Base-by-base conservation (phyloP, 1,140 invertebrate species). In the Trichomalopsis sarcophagae region DNA sequence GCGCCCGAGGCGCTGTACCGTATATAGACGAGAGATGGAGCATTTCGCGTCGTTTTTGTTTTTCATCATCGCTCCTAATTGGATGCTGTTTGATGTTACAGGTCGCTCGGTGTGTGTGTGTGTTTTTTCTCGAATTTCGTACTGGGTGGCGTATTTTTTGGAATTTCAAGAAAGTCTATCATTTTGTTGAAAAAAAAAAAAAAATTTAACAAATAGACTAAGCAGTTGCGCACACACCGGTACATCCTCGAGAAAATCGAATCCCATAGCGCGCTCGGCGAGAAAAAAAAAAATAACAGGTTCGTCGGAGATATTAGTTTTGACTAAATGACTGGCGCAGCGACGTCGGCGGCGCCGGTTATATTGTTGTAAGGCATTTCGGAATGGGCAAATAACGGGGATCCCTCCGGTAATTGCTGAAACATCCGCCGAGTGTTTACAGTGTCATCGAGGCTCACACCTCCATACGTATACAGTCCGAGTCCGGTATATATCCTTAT, bases 381-480 rank as follows among this genome's bases (percentile, higher is more conserved):
- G 84, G 84, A 86, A 88, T 84, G 86, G 81, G 84, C 88, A 91
- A 92, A 91, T 87, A 91, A 86, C 74, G 76, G 80, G 66, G 85
- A 83, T 89, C 89, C 88, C 77, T 84, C 87, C 87, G 86, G 90
- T 91, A 91, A 92, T 92, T 91, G 90, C 90, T 90, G 88, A 91
- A 91, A 92, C 91, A 91, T 88, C 88, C 69, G 11, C 40, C 87
- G 86, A 91, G 89, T 92, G 89, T 92, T 92, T 91, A 90, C 91
- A 90, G 87, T 92, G 90, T 92, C 91, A 91, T 92, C 88, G 88
- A 91, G 87, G 89, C 88, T 91, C 90, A 90, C 91, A 91, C 90
- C 90, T 92, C 86, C 27, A 27, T 27, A 27, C 62, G 14, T 11
- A n/a, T 11, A n/a, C 66, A 27, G 68, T 0, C 68, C 27, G 23